phyloP scores from a whole-genome alignment of 2,888 invertebrate genomes.

The Sericinus montela region DNA sequence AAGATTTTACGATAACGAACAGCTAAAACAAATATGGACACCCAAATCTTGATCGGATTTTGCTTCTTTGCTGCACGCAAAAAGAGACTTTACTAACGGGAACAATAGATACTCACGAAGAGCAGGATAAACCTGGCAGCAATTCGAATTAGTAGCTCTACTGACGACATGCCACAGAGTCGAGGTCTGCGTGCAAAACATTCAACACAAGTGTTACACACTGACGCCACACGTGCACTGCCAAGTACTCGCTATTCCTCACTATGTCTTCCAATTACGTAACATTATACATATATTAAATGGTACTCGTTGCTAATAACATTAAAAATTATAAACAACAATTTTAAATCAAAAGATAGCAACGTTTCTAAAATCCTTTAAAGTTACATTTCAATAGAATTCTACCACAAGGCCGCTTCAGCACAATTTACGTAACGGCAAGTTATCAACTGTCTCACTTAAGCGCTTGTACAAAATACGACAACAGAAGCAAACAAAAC shows the following conservation, averaged over 20 bases:
- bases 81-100: slow-evolving; percentile 13
- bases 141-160: slow-evolving; percentile 38
- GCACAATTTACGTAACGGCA: background rate
- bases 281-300: background rate
- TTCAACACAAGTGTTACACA: slow-evolving; percentile 41
- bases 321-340: too few species aligned
- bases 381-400: background rate
- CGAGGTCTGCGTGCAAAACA: slow-evolving; percentile 43
- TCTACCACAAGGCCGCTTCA: slow-evolving; percentile 1
- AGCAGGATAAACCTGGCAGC: slow-evolving; percentile 37
- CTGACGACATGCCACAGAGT: slow-evolving; percentile 38
- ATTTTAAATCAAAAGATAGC: too few species aligned
- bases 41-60: background rate
- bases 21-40: slow-evolving; percentile 2
- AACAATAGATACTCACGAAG: slow-evolving; percentile 37
- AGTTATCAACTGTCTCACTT: background rate
- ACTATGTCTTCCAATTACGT: background rate
- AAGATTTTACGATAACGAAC: slow-evolving; percentile 7
- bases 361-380: too few species aligned
- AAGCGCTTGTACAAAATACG: background rate
- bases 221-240: slow-evolving; percentile 24
- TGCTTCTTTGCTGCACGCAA: background rate
- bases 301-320: too few species aligned
- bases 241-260: slow-evolving; percentile 6
- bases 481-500: background rate